Percentiles rank a stretch among this genome's conserved stretches.
Evolutionary conservation across 2,113 vertebrate species (phyloP).

Genomic region (Scytalopus superciliaris): DNA sequence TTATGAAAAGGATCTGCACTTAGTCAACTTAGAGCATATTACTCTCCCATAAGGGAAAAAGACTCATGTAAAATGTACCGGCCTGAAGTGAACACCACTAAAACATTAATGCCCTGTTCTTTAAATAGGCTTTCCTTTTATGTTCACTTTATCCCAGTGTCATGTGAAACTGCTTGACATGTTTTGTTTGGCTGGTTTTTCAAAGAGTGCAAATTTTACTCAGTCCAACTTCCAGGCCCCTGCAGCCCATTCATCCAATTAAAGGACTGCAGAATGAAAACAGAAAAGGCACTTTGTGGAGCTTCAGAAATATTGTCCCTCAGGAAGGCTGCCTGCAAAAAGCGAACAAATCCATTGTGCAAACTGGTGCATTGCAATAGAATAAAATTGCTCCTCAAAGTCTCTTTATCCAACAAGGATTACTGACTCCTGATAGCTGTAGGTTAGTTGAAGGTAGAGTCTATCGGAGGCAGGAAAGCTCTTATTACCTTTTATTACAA

Average conservation of each 20-base stretch:
- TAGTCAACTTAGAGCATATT: not conserved
- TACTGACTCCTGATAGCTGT: constrained; percentile 59
- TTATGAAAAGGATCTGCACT: constrained; percentile 11
- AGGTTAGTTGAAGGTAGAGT: constrained; percentile 56
- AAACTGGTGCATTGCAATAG: constrained; percentile 60
- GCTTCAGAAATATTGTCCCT: constrained; percentile 57
- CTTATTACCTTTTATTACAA: constrained; percentile 65
- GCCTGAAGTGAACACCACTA: constrained; percentile 20
- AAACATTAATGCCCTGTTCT: constrained; percentile 36
- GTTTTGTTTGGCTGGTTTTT: constrained; percentile 41
- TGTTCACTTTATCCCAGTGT: not conserved
- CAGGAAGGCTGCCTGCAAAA: constrained; percentile 48
- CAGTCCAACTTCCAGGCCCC: not conserved
- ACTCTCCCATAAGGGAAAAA: constrained; percentile 13
- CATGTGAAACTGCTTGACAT: not conserved
- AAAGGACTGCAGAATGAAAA: constrained; percentile 35
- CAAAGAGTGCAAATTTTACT: not conserved
- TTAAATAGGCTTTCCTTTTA: constrained; percentile 37
- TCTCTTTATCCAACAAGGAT: constrained; percentile 65
- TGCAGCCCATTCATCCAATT: constrained; percentile 51
- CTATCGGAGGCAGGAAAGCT: constrained; percentile 40
- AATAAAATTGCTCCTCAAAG: constrained; percentile 63
- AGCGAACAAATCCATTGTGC: constrained; percentile 44
- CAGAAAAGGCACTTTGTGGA: constrained; percentile 9
- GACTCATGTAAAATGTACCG: not conserved